phyloP scores from a whole-genome alignment of 2,888 invertebrate species.

The Apamea crenata region DNA sequence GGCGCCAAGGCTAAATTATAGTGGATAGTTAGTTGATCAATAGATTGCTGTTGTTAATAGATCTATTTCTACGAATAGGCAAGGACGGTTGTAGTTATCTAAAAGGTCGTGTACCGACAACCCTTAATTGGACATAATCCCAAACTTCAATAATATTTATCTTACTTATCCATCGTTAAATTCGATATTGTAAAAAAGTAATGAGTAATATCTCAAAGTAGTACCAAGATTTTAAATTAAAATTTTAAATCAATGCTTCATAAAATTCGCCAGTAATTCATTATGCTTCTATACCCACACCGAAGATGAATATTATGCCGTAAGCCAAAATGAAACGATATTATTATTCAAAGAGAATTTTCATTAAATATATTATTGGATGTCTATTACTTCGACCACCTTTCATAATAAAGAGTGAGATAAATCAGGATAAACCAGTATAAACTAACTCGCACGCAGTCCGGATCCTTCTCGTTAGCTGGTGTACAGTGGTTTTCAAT shows the following conservation, averaged over 20 bases:
- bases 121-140: constrained; percentile 22
- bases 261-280: constrained; percentile 52
- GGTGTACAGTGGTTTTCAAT: constrained; percentile 78
- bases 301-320: constrained; percentile 52
- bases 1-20: neutral
- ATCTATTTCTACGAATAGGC: neutral
- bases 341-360: constrained; percentile 57
- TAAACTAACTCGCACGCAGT: constrained; percentile 67
- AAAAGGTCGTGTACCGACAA: neutral
- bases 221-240: constrained; percentile 39
- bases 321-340: constrained; percentile 55
- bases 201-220: constrained; percentile 33
- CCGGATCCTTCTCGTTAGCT: constrained; percentile 77
- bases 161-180: constrained; percentile 7
- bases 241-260: constrained; percentile 51
- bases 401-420: constrained; percentile 43
- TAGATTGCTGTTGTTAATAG: neutral
- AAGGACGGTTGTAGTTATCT: neutral
- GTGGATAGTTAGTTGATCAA: neutral
- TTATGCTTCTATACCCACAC: constrained; percentile 50
- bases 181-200: constrained; percentile 28
- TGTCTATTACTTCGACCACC: constrained; percentile 26
- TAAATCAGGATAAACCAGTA: constrained; percentile 31
- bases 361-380: constrained; percentile 52
- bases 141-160: constrained; percentile 21